Base-by-base conservation (phyloP, 1,140 invertebrate genomes). In the Acromyrmex charruanus region DNA sequence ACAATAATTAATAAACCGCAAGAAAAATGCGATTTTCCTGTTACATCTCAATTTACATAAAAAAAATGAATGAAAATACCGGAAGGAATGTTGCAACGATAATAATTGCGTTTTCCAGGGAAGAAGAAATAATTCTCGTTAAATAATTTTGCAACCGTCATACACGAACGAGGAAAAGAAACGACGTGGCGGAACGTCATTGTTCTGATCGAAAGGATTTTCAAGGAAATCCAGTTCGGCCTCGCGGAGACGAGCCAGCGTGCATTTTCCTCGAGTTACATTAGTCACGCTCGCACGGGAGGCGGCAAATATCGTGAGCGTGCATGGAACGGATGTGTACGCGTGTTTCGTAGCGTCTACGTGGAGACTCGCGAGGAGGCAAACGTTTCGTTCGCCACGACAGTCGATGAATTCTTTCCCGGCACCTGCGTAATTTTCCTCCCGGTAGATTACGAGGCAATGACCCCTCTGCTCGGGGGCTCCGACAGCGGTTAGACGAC, bases 391-490 rank as follows among this genome's bases (percentile, higher is more conserved):
- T 61, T 16, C 39, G 21, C 68, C 12, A 25, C 68, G 80, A 72
- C 80, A 84, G 14, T 35, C 80, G 69, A 84, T 74, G 80, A 80
- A 71, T 89, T 81, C 84, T 53, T 31, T 68, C 18, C 77, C 55
- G 39, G 51, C 85, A 90, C 89, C 88, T 90, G 88, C 59, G 55
- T 88, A 87, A 85, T 82, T 82, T n/a, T 18, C 21, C 66, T 12
- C 66, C 77, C 28, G 44, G 49, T 35, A 80, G 85, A 90, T 90
- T 90, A 90, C 88, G 39, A 80, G 89, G 58, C 89, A 90, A 85
- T 75, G 88, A 89, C 89, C 88, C 53, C 63, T n/a, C 31, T 28
- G 44, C 77, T 21, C 31, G 59, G 31, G 35, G 35, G 18, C 31
- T 53, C 25, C 44, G 72, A 89, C 80, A 84, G 63, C 77, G 72